Evolutionary conservation across 2,888 invertebrate genomes (phyloP).

Genomic region (Drosophila anceps): DNA sequence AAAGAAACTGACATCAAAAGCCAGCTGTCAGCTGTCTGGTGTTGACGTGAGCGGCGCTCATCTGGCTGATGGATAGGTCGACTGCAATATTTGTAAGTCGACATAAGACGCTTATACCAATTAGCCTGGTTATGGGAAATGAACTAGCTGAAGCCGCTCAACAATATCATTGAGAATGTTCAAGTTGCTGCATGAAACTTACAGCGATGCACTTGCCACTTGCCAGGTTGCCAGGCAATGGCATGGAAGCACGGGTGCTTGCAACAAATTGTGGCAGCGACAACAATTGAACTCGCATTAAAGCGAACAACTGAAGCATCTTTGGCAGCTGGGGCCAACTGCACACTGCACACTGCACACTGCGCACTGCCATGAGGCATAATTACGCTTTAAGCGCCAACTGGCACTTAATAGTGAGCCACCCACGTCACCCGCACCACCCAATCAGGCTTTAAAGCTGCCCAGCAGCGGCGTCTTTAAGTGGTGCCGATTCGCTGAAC

Average conservation of each 20-base stretch:
- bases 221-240: conserved; percentile 2
- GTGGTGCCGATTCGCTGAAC: conserved; percentile 42
- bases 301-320: conserved; percentile 1
- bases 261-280: conserved; percentile 23
- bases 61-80: neutral
- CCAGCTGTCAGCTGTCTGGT: conserved; percentile 1
- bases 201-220: neutral
- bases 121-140: conserved; percentile 4
- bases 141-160: neutral
- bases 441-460: conserved; percentile 38
- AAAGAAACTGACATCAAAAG: neutral
- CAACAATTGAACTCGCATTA: conserved; percentile 45
- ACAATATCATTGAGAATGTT: neutral
- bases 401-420: conserved; percentile 53
- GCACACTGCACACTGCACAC: neutral
- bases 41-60: neutral
- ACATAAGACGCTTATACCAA: neutral
- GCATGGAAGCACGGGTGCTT: neutral
- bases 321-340: neutral
- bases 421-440: neutral
- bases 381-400: conserved; percentile 69
- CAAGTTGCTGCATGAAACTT: neutral
- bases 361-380: conserved; percentile 2
- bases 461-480: conserved; percentile 53
- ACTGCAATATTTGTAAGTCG: neutral